phyloP scores from a whole-genome alignment of 2,888 invertebrate genomes.

The Eurytoma adleriae region DNA sequence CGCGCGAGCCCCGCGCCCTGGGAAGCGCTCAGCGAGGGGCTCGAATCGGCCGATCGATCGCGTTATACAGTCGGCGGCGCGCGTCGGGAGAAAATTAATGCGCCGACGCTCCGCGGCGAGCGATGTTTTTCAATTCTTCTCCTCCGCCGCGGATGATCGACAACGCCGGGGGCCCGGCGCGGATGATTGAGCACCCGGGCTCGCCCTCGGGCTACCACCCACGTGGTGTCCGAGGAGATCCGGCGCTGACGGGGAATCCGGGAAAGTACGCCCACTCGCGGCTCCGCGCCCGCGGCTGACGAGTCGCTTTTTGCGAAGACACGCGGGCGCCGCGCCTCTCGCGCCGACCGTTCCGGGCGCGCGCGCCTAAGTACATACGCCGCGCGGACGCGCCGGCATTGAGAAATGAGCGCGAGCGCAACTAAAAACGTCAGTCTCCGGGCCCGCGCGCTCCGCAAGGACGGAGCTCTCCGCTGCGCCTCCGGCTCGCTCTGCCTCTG shows the following conservation, averaged over 20 bases:
- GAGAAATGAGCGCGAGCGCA: slow-evolving; percentile 22
- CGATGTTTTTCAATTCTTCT: slow-evolving; percentile 44
- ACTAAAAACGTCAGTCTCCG: slow-evolving; percentile 21
- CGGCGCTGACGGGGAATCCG: slow-evolving; percentile 12
- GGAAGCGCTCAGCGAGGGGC: neutral
- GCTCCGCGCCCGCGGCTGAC: neutral
- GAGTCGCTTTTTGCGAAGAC: neutral
- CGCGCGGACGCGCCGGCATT: neutral
- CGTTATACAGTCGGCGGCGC: no score
- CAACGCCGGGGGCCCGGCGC: slow-evolving; percentile 5
- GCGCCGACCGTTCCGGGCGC: neutral
- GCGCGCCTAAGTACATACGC: neutral
- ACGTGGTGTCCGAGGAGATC: slow-evolving; percentile 60
- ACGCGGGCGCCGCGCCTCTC: neutral
- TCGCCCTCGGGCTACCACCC: slow-evolving; percentile 56
- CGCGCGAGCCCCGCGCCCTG: neutral
- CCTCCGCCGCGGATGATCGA: slow-evolving; percentile 24
- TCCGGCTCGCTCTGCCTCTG: no score
- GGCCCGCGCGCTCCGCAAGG: neutral
- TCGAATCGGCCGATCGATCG: neutral
- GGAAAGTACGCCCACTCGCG: neutral
- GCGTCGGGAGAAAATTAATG: slow-evolving; percentile 45
- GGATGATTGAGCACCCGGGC: slow-evolving; percentile 32
- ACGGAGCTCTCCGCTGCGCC: neutral
- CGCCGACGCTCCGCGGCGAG: neutral